These are phyloP conservation scores for Neoitamus cyanurus DNA, from an alignment of 2,888 invertebrate species.

Conservation along the genomic window DNA sequence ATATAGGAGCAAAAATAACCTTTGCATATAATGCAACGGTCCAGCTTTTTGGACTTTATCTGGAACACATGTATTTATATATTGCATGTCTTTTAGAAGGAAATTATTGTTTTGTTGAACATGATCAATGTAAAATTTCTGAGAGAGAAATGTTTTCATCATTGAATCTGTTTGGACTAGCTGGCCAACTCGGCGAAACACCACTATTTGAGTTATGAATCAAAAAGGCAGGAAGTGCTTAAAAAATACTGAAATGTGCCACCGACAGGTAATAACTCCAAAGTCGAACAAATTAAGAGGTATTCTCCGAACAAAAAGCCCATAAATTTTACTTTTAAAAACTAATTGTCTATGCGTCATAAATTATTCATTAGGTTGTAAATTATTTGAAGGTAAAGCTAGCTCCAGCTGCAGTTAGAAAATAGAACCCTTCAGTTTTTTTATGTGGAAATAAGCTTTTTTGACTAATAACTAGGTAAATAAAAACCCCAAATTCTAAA, in stretches of 20 bases:
- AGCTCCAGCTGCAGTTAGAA: not conserved
- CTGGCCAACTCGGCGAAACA: not conserved
- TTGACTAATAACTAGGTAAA: not conserved
- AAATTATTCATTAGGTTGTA: conserved; percentile 1
- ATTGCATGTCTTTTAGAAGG: no score
- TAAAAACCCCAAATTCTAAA: not conserved
- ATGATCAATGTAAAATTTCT: not conserved
- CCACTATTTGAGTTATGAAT: not conserved
- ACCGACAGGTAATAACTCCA: not conserved
- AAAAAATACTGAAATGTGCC: not conserved
- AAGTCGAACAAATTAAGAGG: not conserved
- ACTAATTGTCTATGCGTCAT: not conserved
- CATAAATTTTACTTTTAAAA: not conserved
- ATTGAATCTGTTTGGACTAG: not conserved
- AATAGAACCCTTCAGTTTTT: not conserved
- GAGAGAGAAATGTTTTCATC: not conserved
- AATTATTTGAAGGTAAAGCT: not conserved
- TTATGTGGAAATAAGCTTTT: not conserved
- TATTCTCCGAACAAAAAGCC: not conserved
- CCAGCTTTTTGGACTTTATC: no score
- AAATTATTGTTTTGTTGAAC: conserved; percentile 51
- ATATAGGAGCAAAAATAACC: no score
- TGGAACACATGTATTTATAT: no score
- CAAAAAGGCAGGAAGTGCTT: not conserved
- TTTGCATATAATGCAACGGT: no score